Base-by-base conservation (phyloP, 2,888 invertebrate species). In the Meloe dianella region DNA sequence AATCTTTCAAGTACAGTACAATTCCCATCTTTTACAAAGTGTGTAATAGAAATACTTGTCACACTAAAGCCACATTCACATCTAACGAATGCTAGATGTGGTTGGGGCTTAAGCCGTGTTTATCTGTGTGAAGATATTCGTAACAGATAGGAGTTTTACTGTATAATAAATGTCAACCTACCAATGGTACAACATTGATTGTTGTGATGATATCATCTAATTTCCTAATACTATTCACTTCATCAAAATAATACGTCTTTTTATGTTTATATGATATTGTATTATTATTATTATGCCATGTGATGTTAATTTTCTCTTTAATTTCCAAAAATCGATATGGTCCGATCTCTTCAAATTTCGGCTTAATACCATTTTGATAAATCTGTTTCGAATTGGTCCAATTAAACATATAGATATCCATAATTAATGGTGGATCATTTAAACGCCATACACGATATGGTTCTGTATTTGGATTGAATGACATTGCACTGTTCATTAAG, bases 111-210 rank as follows among this genome's bases (percentile, higher is more conserved):
- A n/a, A n/a, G n/a, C n/a, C n/a, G n/a, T n/a, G n/a, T n/a, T 2
- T 27, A 4, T 27, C 27, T 4, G 27, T 27, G 27, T 27, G 27
- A 3, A 27, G 27, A 27, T 4, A n/a, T n/a, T n/a, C n/a, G n/a
- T n/a, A n/a, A n/a, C n/a, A n/a, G n/a, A n/a, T n/a, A n/a, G n/a
- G n/a, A n/a, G n/a, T n/a, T n/a, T n/a, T n/a, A n/a, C n/a, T n/a
- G 20, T 32, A 5, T 0, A 27, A 29, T 14, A 54, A 24, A 12
- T 54, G 24, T 1, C 24, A 27, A 75, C 80, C 88, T 80, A 95
- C 95, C 85, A 93, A 87, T 62, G 92, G 91, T 12, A 95, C 90
- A 2, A 90, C 88, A 81, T 96, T 95, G 0, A 95, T 83, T 0
- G 91, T 92, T 0, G 89, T 90, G 71, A 95, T 86, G 60, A 86